phyloP scores from a whole-genome alignment of 2,797 vertebrate genomes.

The Gastrophryne carolinensis region DNA sequence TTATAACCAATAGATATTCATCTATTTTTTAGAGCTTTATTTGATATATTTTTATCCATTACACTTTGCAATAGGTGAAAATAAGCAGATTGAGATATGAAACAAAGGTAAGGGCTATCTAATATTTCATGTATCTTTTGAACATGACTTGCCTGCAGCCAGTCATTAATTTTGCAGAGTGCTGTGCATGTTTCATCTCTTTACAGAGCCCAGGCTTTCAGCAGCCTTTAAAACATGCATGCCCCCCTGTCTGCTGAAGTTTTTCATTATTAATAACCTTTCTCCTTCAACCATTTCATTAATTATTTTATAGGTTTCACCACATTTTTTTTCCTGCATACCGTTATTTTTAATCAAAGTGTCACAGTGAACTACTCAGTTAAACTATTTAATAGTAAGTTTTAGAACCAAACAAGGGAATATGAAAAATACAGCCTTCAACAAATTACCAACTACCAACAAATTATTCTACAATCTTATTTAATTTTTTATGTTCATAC shows the following conservation, averaged over 20 bases:
- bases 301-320: conserved; percentile 15
- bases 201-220: conserved; percentile 18
- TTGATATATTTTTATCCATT: no score
- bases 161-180: conserved; percentile 31
- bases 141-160: conserved; percentile 4
- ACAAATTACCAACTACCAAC: no score
- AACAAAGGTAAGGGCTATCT: neutral
- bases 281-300: conserved; percentile 27
- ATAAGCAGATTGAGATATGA: neutral
- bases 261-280: conserved; percentile 27
- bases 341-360: neutral
- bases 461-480: no score
- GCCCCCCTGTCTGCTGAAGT: neutral
- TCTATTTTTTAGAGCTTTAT: no score
- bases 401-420: no score
- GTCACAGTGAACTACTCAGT: neutral
- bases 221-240: conserved; percentile 31
- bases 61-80: no score
- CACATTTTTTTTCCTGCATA: neutral
- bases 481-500: no score
- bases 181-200: neutral
- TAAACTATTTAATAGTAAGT: neutral
- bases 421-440: no score
- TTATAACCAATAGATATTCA: no score
- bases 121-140: neutral